phyloP scores from a whole-genome alignment of 2,888 invertebrate species.

The Clepsis dumicolana region DNA sequence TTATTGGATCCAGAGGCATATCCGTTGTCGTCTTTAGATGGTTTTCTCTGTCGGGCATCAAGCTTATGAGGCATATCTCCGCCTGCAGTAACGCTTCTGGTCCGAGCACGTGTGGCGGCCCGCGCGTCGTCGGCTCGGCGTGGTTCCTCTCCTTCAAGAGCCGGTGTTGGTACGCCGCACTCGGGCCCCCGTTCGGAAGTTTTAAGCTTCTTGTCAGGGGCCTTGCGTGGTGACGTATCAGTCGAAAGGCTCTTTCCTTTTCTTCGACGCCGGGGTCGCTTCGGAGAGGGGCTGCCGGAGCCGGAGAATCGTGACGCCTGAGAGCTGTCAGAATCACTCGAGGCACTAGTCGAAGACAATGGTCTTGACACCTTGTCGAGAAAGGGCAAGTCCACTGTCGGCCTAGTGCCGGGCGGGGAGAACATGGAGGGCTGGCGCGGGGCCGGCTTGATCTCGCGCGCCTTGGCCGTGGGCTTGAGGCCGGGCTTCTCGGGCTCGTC shows the following conservation, averaged over 20 bases:
- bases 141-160: slow-evolving; percentile 92
- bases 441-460: slow-evolving; percentile 76
- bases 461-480: slow-evolving; percentile 75
- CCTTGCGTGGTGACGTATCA: slow-evolving; percentile 84
- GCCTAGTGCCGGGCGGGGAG: slow-evolving; percentile 80
- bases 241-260: slow-evolving; percentile 73
- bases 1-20: slow-evolving; percentile 73
- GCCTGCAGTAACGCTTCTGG: slow-evolving; percentile 89
- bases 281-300: slow-evolving; percentile 75
- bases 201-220: slow-evolving; percentile 93
- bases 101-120: slow-evolving; percentile 87
- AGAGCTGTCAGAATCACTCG: slow-evolving; percentile 87
- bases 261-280: slow-evolving; percentile 75
- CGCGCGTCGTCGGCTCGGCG: slow-evolving; percentile 76
- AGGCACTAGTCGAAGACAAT: slow-evolving; percentile 87
- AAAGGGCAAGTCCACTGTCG: slow-evolving; percentile 91
- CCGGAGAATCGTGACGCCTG: slow-evolving; percentile 73
- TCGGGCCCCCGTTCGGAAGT: slow-evolving; percentile 93
- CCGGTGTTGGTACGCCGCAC: slow-evolving; percentile 89
- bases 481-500: slow-evolving; percentile 82
- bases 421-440: slow-evolving; percentile 72
- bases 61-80: slow-evolving; percentile 88
- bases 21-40: slow-evolving; percentile 74
- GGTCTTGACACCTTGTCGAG: slow-evolving; percentile 92
- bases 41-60: slow-evolving; percentile 83